These are phyloP conservation scores for Procavia capensis DNA, from an alignment of 2,113 vertebrate species.

Conservation along the genomic window DNA sequence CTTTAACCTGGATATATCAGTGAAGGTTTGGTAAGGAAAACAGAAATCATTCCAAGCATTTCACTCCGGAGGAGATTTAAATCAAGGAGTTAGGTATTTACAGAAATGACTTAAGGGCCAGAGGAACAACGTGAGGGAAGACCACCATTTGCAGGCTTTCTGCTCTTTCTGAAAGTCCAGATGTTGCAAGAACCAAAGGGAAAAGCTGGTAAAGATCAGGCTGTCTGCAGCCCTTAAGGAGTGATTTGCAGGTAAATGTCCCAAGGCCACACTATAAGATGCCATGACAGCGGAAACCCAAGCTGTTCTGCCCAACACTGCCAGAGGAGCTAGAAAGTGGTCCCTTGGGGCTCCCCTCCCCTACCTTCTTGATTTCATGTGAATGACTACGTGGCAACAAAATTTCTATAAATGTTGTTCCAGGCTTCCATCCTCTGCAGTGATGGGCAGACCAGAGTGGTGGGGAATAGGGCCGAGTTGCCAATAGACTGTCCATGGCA, in stretches of 20 bases:
- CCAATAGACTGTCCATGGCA: neutral
- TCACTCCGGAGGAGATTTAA: slow-evolving; percentile 50
- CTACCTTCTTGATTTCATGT: neutral
- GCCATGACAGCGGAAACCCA: neutral
- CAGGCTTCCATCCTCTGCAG: neutral
- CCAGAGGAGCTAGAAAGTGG: neutral
- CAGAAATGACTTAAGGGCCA: neutral
- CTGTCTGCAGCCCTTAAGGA: neutral
- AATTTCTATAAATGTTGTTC: neutral
- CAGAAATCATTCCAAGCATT: neutral
- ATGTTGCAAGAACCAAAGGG: neutral
- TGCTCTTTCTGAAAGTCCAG: neutral
- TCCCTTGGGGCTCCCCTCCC: neutral
- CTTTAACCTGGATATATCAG: neutral
- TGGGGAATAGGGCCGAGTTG: neutral
- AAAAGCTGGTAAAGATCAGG: neutral
- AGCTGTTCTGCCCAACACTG: neutral
- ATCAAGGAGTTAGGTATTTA: slow-evolving; percentile 23
- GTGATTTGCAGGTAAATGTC: neutral
- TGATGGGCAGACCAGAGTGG: neutral
- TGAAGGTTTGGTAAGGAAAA: neutral
- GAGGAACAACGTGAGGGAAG: neutral
- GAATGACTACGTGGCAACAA: neutral
- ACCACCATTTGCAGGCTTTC: neutral
- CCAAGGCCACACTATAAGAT: neutral